Conservation (phyloP, 2,888 invertebrate genomes). For the Villa cingulata region DNA sequence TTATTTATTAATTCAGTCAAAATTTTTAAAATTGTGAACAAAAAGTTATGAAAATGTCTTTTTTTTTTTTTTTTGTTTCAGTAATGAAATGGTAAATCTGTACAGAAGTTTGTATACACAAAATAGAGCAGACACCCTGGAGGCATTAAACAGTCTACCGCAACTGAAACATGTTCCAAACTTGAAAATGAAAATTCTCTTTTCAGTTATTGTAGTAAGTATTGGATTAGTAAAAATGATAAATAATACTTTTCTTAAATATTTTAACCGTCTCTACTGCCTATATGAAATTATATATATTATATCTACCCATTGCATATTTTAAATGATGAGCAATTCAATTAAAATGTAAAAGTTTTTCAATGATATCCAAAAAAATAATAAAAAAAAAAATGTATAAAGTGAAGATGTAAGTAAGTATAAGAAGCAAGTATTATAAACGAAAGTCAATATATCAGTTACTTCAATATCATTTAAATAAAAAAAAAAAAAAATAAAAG, state of each 20-base stretch:
- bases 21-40: too few relatives aligned
- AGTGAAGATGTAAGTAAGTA: background rate
- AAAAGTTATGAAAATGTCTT: background rate
- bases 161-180: constrained; percentile 73
- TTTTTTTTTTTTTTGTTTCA: constrained; percentile 24
- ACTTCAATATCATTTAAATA: background rate
- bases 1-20: background rate
- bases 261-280: too few relatives aligned
- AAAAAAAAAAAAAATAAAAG: too few relatives aligned
- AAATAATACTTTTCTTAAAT: too few relatives aligned
- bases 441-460: background rate
- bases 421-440: background rate
- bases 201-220: constrained; percentile 91
- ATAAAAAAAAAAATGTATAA: background rate
- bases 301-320: too few relatives aligned
- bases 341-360: background rate
- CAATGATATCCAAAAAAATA: background rate
- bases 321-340: too few relatives aligned
- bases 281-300: too few relatives aligned
- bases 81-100: constrained; percentile 55
- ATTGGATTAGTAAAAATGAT: too few relatives aligned
- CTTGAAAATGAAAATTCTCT: constrained; percentile 87
- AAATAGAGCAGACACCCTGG: constrained; percentile 70
- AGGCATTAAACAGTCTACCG: constrained; percentile 68
- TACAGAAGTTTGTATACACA: constrained; percentile 77